Evolutionary conservation across 2,888 invertebrate genomes (phyloP).

Genomic region (Chymomyza fuscimana): DNA sequence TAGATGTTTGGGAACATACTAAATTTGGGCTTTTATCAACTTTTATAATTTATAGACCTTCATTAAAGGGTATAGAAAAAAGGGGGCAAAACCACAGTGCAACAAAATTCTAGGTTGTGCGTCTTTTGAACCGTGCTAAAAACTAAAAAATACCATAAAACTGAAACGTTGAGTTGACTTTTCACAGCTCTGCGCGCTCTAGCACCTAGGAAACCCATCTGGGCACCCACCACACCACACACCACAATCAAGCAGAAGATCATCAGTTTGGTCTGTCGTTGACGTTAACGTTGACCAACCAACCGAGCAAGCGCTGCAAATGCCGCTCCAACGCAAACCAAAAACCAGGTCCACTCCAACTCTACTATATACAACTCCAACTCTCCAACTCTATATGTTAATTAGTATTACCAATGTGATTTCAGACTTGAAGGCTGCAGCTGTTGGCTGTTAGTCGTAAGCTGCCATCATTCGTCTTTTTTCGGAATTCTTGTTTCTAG

Average conservation of each 20-base stretch:
- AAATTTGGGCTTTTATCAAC: too few relatives aligned
- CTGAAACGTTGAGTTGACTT: constrained; percentile 63
- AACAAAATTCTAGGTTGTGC: constrained; percentile 49
- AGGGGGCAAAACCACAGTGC: constrained; percentile 40
- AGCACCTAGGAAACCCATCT: constrained; percentile 35
- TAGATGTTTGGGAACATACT: too few relatives aligned
- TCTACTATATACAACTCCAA: neutral
- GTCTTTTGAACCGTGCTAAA: constrained; percentile 57
- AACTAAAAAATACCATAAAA: constrained; percentile 58
- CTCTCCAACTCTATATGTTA: constrained; percentile 55
- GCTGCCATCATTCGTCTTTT: constrained; percentile 2
- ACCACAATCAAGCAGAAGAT: neutral
- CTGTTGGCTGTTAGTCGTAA: neutral
- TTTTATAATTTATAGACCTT: too few relatives aligned
- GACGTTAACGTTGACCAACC: constrained; percentile 35
- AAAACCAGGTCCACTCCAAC: constrained; percentile 13
- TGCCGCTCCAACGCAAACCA: constrained; percentile 46
- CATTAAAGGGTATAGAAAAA: neutral
- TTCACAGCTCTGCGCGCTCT: constrained; percentile 68
- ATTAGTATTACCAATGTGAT: constrained; percentile 70
- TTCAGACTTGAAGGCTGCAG: constrained; percentile 64
- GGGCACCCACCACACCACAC: neutral
- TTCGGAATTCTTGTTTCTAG: neutral
- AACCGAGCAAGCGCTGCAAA: constrained; percentile 67
- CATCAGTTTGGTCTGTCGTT: neutral